Conservation (phyloP, 37 sponge, comb jelly and placozoan species). For the Oopsacas minuta region DNA sequence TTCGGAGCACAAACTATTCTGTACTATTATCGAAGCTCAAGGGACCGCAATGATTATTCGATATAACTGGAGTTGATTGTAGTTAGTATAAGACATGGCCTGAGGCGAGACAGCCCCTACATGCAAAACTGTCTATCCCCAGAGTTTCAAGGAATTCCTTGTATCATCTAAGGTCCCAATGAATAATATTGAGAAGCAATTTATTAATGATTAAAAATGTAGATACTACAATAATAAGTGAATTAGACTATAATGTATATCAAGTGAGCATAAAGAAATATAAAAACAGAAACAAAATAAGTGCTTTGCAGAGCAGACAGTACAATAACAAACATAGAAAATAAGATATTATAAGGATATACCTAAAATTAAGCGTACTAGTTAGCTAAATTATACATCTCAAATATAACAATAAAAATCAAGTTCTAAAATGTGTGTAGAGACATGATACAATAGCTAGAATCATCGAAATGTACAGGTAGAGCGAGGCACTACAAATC, state of each 20-base stretch:
- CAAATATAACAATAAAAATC: slow-evolving; percentile 16
- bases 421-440: neutral
- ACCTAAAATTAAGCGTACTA: slow-evolving; percentile 6
- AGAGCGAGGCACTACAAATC: slow-evolving; percentile 16
- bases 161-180: too few relatives aligned
- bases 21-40: too few relatives aligned
- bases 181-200: too few relatives aligned
- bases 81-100: too few relatives aligned
- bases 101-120: too few relatives aligned
- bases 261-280: slow-evolving; percentile 19
- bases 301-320: neutral
- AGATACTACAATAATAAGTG: slow-evolving; percentile 16
- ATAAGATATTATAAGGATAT: neutral
- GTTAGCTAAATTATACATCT: slow-evolving; percentile 18
- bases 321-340: neutral
- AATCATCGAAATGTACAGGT: slow-evolving; percentile 11
- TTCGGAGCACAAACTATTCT: too few relatives aligned
- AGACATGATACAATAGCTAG: slow-evolving; percentile 19
- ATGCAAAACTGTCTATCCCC: too few relatives aligned
- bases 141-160: too few relatives aligned
- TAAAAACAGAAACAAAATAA: slow-evolving; percentile 20
- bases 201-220: slow-evolving; percentile 16
- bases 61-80: too few relatives aligned
- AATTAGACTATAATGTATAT: neutral
- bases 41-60: too few relatives aligned